phyloP scores from a whole-genome alignment of 2,888 invertebrate genomes.

The Yponomeuta cagnagella region DNA sequence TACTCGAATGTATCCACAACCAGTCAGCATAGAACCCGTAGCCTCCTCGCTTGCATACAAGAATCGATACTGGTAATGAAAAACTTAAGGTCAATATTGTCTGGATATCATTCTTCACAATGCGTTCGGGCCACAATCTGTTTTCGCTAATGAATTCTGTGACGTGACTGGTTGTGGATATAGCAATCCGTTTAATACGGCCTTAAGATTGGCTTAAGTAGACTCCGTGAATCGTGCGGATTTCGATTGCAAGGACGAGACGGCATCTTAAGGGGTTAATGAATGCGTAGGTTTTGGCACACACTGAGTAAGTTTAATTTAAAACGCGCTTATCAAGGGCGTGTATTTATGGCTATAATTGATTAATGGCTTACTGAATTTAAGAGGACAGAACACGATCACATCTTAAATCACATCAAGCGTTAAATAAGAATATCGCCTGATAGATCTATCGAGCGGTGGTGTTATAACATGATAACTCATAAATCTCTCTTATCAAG shows the following conservation, averaged over 20 bases:
- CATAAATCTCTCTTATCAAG: too few species aligned
- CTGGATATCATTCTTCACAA: constrained; percentile 19
- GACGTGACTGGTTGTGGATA: constrained; percentile 38
- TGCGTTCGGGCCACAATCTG: constrained; percentile 32
- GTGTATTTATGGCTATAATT: background rate
- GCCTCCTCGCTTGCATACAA: background rate
- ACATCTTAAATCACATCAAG: background rate
- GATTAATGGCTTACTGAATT: too few species aligned
- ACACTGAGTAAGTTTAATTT: background rate
- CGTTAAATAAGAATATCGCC: background rate
- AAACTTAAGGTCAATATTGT: constrained; percentile 7
- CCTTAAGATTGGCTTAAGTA: constrained; percentile 29
- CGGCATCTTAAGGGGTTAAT: constrained; percentile 17
- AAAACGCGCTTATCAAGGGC: background rate
- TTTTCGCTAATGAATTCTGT: constrained; percentile 38
- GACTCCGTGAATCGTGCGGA: constrained; percentile 4
- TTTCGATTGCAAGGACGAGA: background rate
- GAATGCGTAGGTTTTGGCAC: background rate
- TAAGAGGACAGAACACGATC: too few species aligned
- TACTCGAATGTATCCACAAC: constrained; percentile 25
- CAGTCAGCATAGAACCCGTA: constrained; percentile 23
- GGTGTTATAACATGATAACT: too few species aligned
- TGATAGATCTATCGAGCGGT: too few species aligned
- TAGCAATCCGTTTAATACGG: constrained; percentile 38
- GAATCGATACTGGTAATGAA: constrained; percentile 1